Evolutionary conservation across 2,888 invertebrate species (phyloP).

Genomic region (Eurytoma adleriae): DNA sequence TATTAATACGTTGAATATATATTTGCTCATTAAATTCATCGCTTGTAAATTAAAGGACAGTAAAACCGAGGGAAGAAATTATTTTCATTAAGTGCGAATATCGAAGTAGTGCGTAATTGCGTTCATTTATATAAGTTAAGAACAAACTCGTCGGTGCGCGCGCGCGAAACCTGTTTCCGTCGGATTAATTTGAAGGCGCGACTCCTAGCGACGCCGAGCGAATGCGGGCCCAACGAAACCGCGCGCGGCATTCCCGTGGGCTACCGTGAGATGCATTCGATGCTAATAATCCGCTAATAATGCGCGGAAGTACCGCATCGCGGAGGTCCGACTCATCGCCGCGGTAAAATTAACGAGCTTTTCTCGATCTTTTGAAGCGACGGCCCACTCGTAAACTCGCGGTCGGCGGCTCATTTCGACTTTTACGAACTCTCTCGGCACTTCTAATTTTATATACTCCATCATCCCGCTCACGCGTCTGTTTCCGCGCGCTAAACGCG

Average conservation of each 20-base stretch:
- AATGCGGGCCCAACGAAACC: background rate
- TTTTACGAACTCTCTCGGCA: slow-evolving; percentile 41
- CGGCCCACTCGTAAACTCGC: slow-evolving; percentile 45
- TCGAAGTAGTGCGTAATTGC: slow-evolving; percentile 3
- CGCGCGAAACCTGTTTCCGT: slow-evolving; percentile 12
- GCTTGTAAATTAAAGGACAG: slow-evolving; percentile 5
- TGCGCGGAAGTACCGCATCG: background rate
- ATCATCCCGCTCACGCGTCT: slow-evolving; percentile 20
- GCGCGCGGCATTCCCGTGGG: background rate
- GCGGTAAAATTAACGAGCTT: slow-evolving; percentile 39
- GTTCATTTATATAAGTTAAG: slow-evolving; percentile 17
- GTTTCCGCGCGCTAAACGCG: slow-evolving; percentile 11
- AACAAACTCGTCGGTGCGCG: background rate
- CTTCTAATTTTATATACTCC: slow-evolving; percentile 41
- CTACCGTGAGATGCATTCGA: background rate
- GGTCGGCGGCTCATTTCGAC: background rate
- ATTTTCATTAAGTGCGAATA: slow-evolving; percentile 33
- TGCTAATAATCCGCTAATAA: background rate
- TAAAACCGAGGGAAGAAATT: background rate
- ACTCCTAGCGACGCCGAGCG: background rate
- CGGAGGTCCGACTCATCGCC: slow-evolving; percentile 20
- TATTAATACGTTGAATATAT: too few species aligned
- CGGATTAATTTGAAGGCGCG: background rate
- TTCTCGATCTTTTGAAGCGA: slow-evolving; percentile 15
- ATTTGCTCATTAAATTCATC: background rate